Base-by-base conservation (phyloP, 2,888 invertebrate genomes). In the Baronia brevicornis region DNA sequence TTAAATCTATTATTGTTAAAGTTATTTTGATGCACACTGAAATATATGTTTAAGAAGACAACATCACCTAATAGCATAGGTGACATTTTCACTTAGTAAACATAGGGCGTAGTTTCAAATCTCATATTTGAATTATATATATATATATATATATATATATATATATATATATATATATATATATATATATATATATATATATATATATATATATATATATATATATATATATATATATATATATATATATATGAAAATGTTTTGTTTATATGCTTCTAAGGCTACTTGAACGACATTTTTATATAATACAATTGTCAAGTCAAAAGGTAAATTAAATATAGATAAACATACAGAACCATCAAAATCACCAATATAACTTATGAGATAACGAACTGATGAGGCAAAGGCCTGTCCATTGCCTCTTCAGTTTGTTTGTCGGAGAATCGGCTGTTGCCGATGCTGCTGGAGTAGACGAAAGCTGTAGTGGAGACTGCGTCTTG, bases 121-220 rank as follows among this genome's bases (percentile, higher is more conserved):
- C 14, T 31, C 27, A 27, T 18, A 26, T 31, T 31, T 27, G 31
- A 30, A 36, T 36, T 14, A 7, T 31, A 7, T 18, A 33, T 21
- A 11, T 5, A 20, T 6, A 27, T 28, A 33, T 22, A 17, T 8
- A 28, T 22, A 10, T 10, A 10, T 4, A 22, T 11, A 9, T 10
- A 5, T n/a, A 11, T 22, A 5, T 2, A 3, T 11, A n/a, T 3
- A 11, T 1, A 22, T 11, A 10, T 21, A 2, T 10, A 11, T 4
- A 23, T 12, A 2, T 4, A 10, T 10, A 10, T 4, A 22, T 11
- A 9, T 10, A 5, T n/a, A 11, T 22, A 5, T 2, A 3, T 11
- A n/a, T 3, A 11, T 1, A 22, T 11, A 10, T 21, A n/a, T 14
- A 7, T 31, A 7, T 18, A 33, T 21, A 11, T 5, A 20, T 6